A percentile compares a stretch with the other conserved stretches of the same genome.
These are phyloP conservation scores for Acronicta aceris DNA, from an alignment of 2,888 invertebrate genomes.

Conservation along the genomic window DNA sequence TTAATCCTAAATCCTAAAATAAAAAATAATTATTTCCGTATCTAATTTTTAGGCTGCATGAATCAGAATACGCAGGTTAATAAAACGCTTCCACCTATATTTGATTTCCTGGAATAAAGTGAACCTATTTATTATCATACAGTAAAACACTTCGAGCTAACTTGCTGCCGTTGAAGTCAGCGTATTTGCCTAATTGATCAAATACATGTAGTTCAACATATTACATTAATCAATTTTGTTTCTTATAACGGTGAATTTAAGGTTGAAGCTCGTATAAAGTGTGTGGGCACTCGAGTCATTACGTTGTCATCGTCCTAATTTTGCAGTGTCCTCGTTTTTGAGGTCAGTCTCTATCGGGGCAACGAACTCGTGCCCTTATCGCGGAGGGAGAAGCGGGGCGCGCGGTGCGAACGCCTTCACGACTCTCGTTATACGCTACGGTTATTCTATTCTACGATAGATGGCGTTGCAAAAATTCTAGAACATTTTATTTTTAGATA, in stretches of 20 bases:
- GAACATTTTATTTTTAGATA: slow-evolving; percentile 3
- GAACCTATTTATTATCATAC: slow-evolving; percentile 78
- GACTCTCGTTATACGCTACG: slow-evolving; percentile 45
- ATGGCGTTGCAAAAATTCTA: slow-evolving; percentile 69
- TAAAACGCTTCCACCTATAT: slow-evolving; percentile 39
- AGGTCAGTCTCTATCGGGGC: slow-evolving; percentile 91
- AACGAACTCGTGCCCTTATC: slow-evolving; percentile 90
- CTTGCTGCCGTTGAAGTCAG: slow-evolving; percentile 84
- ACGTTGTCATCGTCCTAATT: slow-evolving; percentile 89
- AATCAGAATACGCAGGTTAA: slow-evolving; percentile 22
- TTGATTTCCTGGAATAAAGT: slow-evolving; percentile 66
- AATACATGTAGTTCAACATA: slow-evolving; percentile 84
- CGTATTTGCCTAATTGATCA: slow-evolving; percentile 89
- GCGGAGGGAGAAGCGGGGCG: slow-evolving; percentile 76
- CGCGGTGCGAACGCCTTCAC: slow-evolving; percentile 64
- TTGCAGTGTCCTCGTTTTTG: slow-evolving; percentile 93
- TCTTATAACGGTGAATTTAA: slow-evolving; percentile 60
- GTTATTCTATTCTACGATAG: slow-evolving; percentile 76
- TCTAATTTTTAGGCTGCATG: slow-evolving; percentile 9
- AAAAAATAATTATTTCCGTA: no score
- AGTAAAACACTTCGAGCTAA: slow-evolving; percentile 83
- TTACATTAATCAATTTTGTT: slow-evolving; percentile 56
- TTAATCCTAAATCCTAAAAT: slow-evolving; percentile 8
- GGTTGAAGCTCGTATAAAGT: slow-evolving; percentile 73
- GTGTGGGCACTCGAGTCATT: slow-evolving; percentile 82